Evolutionary conservation across 2,113 vertebrate species (phyloP).

Genomic region (Asarcornis scutulata): DNA sequence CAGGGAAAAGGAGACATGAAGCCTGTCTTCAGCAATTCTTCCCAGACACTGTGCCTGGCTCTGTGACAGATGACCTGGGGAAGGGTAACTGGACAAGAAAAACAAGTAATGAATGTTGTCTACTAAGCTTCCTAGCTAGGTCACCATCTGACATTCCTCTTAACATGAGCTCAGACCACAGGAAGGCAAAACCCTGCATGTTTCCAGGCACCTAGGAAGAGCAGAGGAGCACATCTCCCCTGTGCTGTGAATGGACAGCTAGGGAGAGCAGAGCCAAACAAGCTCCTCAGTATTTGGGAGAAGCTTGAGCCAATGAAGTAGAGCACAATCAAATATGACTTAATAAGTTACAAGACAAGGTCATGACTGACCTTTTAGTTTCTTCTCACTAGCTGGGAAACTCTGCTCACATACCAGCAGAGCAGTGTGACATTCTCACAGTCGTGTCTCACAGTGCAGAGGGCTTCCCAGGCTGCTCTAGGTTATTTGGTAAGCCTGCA

Average conservation of each 20-base stretch:
- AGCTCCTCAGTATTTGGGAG: neutral
- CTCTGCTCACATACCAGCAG: neutral
- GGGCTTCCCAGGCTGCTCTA: neutral
- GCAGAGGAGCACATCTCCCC: neutral
- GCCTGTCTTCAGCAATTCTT: neutral
- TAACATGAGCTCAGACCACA: neutral
- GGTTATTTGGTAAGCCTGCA: neutral
- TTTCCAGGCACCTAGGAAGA: neutral
- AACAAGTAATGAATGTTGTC: neutral
- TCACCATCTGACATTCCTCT: neutral
- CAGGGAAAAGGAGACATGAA: neutral
- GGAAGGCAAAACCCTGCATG: neutral
- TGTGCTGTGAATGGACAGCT: fast-evolving
- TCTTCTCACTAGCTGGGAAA: neutral
- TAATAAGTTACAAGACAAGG: neutral
- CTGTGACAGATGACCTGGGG: neutral
- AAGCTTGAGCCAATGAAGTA: neutral
- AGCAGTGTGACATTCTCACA: neutral
- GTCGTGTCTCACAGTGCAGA: neutral
- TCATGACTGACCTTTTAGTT: neutral
- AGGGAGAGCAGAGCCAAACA: neutral
- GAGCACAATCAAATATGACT: neutral
- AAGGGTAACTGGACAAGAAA: neutral
- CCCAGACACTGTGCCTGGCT: neutral
- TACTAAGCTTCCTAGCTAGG: neutral